Evolutionary conservation across 2,888 invertebrate species (phyloP), one percentile per base, ranked within the genome.

Genomic region (Periphyllus acericola): DNA sequence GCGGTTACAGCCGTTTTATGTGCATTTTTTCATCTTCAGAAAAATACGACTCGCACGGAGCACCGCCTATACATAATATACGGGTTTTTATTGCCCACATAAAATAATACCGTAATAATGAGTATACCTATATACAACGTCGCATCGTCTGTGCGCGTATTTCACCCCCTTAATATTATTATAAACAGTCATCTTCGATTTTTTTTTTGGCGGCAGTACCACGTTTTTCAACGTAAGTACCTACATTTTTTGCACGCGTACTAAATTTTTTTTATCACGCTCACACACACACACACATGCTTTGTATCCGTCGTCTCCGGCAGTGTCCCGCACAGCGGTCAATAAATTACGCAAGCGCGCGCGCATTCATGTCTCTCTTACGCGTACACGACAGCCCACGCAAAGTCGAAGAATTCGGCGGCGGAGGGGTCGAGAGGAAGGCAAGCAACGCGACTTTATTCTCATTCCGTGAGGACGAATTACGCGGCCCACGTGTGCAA

Each of bases 91-190:
- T 81, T 29, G 68, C 25, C 32, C 21, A 17, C 14, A 66, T 66
- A n/a, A 80, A 68, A 80, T 80, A 80, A 80, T 80, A 68, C 34
- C 29, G 29, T 40, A n/a, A 68, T 29, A 68, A 68, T 68, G 29
- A 68, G 1, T 60, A 60, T 60, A 60, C 25, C 11, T 46, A 46
- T 46, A 60, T 60, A 60, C 25, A 60, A 46, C 46, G 14, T 14
- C 60, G 25, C 21, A 21, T 6, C 60, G 25, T 60, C 25, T 25
- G 25, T 21, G 60, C 9, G 19, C 25, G 25, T 60, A 60, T 60
- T 29, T 68, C 11, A 29, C 11, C 68, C 68, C 29, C 11, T 68
- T 68, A 29, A n/a, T 68, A 29, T 11, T 60, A 25, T 60, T 60
- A 68, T 29, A 11, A 66, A 66, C 55, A 55, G 5, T 60, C 1